phyloP scores from a whole-genome alignment of 2,797 vertebrate species.

The Sphenodon punctatus region DNA sequence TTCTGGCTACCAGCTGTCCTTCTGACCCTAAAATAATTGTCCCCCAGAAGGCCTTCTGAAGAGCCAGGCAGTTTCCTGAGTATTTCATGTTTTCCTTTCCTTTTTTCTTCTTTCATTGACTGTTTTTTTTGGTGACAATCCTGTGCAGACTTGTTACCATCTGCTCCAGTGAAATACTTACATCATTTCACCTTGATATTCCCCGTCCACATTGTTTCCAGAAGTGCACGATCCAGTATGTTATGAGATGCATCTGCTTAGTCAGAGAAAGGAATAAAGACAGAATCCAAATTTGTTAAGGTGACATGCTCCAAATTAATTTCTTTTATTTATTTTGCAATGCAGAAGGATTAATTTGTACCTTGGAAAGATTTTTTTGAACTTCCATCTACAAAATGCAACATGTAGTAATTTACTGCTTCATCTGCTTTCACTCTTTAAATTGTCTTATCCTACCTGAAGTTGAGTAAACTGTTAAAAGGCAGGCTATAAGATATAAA shows the following conservation, averaged over 20 bases:
- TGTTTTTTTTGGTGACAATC: conserved; percentile 47
- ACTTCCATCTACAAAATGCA: conserved; percentile 22
- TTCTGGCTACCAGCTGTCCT: conserved; percentile 71
- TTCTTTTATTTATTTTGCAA: conserved; percentile 18
- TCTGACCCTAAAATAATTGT: conserved; percentile 48
- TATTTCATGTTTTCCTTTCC: conserved; percentile 57
- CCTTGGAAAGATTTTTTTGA: background rate
- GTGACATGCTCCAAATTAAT: conserved; percentile 6
- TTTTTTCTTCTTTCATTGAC: conserved; percentile 47
- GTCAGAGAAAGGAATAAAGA: background rate
- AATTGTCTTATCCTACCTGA: background rate
- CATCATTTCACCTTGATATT: conserved; percentile 59
- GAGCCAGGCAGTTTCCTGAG: conserved; percentile 67
- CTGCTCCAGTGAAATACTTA: conserved; percentile 29
- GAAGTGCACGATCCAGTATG: background rate
- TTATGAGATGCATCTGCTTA: background rate
- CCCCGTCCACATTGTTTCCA: conserved; percentile 35
- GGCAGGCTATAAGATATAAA: background rate
- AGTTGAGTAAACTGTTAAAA: background rate
- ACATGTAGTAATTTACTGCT: conserved; percentile 32
- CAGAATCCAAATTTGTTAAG: conserved; percentile 10
- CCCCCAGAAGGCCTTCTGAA: conserved; percentile 64
- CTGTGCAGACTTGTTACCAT: conserved; percentile 58
- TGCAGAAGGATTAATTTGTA: background rate
- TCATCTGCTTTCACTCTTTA: conserved; percentile 1